Evolutionary conservation across 2,888 invertebrate species (phyloP).

Genomic region (Eumerus sabulonum): DNA sequence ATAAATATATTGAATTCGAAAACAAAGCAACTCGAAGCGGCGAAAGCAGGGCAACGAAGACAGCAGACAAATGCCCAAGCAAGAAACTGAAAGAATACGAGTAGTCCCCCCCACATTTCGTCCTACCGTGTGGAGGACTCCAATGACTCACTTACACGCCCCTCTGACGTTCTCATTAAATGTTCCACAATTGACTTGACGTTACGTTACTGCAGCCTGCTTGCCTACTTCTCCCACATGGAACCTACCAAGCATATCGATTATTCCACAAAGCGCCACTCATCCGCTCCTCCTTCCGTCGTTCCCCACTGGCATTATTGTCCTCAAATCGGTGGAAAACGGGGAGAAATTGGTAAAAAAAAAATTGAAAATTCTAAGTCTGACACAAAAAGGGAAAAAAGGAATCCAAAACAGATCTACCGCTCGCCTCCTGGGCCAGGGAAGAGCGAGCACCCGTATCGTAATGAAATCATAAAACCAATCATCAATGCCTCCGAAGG

Average conservation of each 20-base stretch:
- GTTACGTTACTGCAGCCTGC: conserved; percentile 1
- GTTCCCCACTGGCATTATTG: too few species aligned
- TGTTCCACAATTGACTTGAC: conserved; percentile 9
- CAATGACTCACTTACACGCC: conserved; percentile 41
- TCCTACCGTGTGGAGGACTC: too few species aligned
- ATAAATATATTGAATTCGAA: conserved; percentile 58
- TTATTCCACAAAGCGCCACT: conserved; percentile 55
- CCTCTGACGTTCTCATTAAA: conserved; percentile 22
- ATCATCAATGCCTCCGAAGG: conserved; percentile 50
- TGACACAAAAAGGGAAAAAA: conserved; percentile 9
- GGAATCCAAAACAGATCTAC: conserved; percentile 31
- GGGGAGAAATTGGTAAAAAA: conserved; percentile 2
- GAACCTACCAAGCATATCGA: conserved; percentile 54
- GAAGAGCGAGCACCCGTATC: conserved; percentile 25
- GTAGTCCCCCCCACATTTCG: conserved; percentile 24
- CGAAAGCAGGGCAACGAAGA: conserved; percentile 11
- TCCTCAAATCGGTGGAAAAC: conserved; percentile 9
- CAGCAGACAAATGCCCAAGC: conserved; percentile 6
- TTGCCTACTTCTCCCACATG: not conserved
- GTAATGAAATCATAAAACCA: conserved; percentile 62
- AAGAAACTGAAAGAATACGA: conserved; percentile 36
- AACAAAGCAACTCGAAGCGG: conserved; percentile 42
- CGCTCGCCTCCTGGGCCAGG: not conserved
- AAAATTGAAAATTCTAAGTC: conserved; percentile 7
- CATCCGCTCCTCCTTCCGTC: conserved; percentile 21